Conservation (phyloP, 2,797 vertebrate genomes). For the Tragelaphus oryx region DNA sequence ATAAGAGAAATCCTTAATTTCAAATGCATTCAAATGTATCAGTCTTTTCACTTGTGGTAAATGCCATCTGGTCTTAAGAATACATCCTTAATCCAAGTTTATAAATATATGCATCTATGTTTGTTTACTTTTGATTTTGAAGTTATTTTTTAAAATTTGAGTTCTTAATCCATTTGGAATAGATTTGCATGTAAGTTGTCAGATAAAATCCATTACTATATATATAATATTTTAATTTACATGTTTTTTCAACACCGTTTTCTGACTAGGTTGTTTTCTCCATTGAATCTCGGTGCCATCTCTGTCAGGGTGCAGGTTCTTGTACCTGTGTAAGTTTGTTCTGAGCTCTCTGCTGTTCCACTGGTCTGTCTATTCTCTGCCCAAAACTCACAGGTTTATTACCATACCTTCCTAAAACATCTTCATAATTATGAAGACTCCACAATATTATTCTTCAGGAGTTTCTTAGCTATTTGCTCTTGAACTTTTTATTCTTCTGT, state of each 20-base stretch:
- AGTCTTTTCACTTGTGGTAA: not conserved
- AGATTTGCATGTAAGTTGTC: not conserved
- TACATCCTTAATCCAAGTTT: not conserved
- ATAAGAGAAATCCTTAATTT: not conserved
- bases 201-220: not conserved
- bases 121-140: not conserved
- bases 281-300: not conserved
- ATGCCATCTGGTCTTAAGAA: not conserved
- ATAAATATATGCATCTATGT: not conserved
- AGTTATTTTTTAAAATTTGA: not conserved
- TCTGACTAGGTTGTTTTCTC: not conserved
- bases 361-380: not conserved
- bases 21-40: not conserved
- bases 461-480: not conserved
- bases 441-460: not conserved
- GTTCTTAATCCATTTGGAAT: not conserved
- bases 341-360: not conserved
- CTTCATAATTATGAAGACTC: not conserved
- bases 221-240: not conserved
- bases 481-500: not conserved
- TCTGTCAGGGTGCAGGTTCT: not conserved
- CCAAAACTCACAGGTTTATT: not conserved
- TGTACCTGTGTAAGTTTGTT: accelerated
- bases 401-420: not conserved
- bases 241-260: not conserved